phyloP scores from a whole-genome alignment of 2,113 vertebrate species.

The Lanius collurio region DNA sequence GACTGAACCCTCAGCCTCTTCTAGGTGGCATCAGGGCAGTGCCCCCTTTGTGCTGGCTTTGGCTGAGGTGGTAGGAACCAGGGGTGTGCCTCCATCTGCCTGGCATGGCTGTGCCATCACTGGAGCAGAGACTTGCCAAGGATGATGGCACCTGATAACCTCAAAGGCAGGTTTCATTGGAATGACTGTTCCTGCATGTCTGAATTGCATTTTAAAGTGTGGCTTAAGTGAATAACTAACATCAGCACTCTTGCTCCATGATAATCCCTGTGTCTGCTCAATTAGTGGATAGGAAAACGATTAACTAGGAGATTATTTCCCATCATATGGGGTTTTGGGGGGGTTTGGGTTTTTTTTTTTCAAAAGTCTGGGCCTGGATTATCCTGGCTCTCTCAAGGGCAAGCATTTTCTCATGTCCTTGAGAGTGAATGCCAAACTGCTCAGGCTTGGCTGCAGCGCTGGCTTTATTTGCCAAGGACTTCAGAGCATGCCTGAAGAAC shows the following conservation, averaged over 20 bases:
- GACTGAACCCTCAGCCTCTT: background rate
- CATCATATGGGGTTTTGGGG: background rate
- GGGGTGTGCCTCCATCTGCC: background rate
- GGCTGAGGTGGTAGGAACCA: background rate
- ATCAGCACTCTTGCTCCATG: background rate
- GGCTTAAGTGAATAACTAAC: background rate
- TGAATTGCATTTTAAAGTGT: background rate
- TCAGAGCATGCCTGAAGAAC: constrained; percentile 45
- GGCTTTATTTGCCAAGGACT: constrained; percentile 61
- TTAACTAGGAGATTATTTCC: background rate
- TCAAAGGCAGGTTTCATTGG: background rate
- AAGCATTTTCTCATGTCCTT: constrained; percentile 53
- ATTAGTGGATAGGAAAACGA: background rate
- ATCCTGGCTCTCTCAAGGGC: constrained; percentile 15
- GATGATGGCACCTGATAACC: background rate
- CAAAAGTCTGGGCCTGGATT: background rate
- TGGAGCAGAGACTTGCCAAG: background rate
- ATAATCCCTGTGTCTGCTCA: background rate
- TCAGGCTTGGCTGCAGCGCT: constrained; percentile 3
- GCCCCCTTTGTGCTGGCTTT: background rate
- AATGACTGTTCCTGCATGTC: fast-evolving
- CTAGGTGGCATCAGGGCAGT: background rate
- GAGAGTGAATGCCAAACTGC: constrained; percentile 46
- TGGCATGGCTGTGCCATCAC: background rate
- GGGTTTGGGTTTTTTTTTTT: background rate